Conservation (phyloP, 2,113 vertebrate species). For the Rhinolophus ferrumequinum region DNA sequence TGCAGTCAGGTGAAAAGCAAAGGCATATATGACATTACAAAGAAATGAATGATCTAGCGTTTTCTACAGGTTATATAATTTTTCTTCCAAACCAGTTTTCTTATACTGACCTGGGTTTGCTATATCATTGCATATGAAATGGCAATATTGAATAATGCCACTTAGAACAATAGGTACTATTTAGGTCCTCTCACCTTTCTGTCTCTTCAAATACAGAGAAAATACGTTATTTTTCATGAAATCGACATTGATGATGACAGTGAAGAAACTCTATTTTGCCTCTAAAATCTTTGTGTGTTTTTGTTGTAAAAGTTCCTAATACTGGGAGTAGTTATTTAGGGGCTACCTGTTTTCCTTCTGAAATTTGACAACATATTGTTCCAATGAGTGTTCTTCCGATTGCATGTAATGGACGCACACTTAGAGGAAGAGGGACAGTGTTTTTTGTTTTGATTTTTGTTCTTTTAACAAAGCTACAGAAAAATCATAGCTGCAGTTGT, state of each 20-base stretch:
- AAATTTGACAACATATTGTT: neutral
- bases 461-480: neutral
- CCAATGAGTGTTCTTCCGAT: neutral
- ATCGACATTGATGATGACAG: neutral
- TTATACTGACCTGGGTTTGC: neutral
- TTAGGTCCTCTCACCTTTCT: neutral
- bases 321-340: neutral
- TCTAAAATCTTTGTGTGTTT: neutral
- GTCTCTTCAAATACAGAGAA: neutral
- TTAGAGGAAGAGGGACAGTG: neutral
- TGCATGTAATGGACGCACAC: neutral
- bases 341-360: neutral
- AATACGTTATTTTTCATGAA: neutral
- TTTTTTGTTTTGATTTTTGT: neutral
- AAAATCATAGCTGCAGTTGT: neutral
- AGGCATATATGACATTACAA: conserved; percentile 1
- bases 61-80: neutral
- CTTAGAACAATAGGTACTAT: neutral
- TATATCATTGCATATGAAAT: neutral
- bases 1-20: conserved; percentile 13
- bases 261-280: neutral
- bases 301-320: neutral
- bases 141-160: neutral
- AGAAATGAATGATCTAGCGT: neutral
- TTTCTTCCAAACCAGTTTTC: neutral